Evolutionary conservation across 2,797 vertebrate genomes (phyloP), one percentile per base, ranked within the genome.

Genomic region (Eulemur mongoz): DNA sequence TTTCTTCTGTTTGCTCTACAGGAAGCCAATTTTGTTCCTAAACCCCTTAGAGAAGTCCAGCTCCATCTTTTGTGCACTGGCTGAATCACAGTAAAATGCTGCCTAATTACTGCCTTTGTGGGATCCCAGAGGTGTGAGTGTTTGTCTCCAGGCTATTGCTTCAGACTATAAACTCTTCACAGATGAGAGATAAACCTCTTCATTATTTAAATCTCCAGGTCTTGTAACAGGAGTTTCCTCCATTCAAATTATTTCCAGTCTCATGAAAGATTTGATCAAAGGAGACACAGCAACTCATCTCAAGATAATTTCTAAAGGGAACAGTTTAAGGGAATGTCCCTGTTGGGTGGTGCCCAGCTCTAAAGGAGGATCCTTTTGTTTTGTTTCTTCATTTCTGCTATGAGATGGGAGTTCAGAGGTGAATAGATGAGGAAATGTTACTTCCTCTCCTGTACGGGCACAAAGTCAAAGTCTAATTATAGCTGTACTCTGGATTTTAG

Each of bases 1-100:
- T 98, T 98, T 98, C 98, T 98, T 98, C 98, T 89, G 79, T 98
- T 97, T 95, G 96, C 98, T 97, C 97, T 98, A 97, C 92, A 97
- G 97, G 98, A 98, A 98, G 97, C 97, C 98, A 98, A 90, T 98
- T 98, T 98, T 97, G 91, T 96, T 98, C 93, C 93, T 92, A 96
- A 98, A 97, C 97, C 97, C 98, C 92, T 80, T 94, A 98, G 98
- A 97, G 95, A 91, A 97, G 93, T 97, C 95, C 93, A 93, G 98
- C 97, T 98, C 97, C 94, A 94, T 98, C 97, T 98, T 98, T 93
- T 94, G 84, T 90, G 95, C 96, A 96, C 92, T 98, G 93, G 83
- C 92, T 97, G 97, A 96, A 96, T 97, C 98, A 95, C 97, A 98
- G 97, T 98, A 98, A 98, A 98, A 98, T 87, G 97, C 93, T 97